Conservation (phyloP, 1,140 invertebrate species). For the Lordiphosa collinella region DNA sequence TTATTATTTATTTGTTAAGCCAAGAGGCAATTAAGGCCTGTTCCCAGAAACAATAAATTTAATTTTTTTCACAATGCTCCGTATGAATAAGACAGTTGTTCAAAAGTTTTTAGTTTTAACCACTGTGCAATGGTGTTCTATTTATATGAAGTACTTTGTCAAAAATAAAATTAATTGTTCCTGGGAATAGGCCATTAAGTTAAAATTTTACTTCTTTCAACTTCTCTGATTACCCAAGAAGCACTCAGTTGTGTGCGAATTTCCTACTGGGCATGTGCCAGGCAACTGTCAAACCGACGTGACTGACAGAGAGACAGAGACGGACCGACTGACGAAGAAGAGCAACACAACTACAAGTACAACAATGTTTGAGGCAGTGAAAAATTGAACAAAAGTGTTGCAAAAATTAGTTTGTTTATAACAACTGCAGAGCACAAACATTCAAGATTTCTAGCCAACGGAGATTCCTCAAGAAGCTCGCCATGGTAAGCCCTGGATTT, state of each 20-base stretch:
- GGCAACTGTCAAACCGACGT: conserved; percentile 62
- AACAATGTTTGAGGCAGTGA: conserved; percentile 58
- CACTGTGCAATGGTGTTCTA: too few species aligned
- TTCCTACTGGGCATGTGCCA: conserved; percentile 31
- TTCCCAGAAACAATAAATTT: too few species aligned
- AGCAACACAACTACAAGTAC: conserved; percentile 36
- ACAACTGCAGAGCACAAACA: conserved; percentile 24
- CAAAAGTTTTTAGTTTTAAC: too few species aligned
- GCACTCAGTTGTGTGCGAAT: conserved; percentile 14
- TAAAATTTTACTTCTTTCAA: too few species aligned
- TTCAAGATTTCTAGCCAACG: conserved; percentile 62
- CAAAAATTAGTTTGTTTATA: conserved; percentile 23
- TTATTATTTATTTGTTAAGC: too few species aligned
- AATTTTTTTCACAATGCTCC: too few species aligned
- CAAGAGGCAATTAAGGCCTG: too few species aligned
- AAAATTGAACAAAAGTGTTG: conserved; percentile 58
- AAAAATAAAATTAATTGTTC: too few species aligned
- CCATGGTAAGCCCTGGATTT: conserved; percentile 49
- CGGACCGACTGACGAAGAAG: conserved; percentile 44
- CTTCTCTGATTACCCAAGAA: too few species aligned
- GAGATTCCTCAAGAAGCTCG: conserved; percentile 62
- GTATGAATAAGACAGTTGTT: too few species aligned
- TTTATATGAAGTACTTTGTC: too few species aligned
- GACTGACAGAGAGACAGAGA: conserved; percentile 56
- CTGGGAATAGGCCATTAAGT: too few species aligned